Conservation (phyloP, 2,113 vertebrate species). For the Dunckerocampus dactyliophorus region DNA sequence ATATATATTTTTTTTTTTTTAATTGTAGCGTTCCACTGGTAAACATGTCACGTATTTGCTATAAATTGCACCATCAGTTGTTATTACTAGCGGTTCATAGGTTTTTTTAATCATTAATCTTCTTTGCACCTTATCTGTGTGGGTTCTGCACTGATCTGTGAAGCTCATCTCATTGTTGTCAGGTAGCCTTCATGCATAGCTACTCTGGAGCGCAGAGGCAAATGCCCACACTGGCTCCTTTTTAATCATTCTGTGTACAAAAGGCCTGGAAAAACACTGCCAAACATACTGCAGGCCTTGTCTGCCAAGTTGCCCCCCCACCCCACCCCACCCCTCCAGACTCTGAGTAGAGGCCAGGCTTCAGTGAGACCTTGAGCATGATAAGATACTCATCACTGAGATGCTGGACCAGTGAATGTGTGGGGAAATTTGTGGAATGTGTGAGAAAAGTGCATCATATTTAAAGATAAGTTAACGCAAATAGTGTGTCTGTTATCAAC, state of each 20-base stretch:
- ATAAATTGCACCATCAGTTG: not conserved
- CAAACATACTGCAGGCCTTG: constrained; percentile 53
- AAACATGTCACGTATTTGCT: constrained; percentile 27
- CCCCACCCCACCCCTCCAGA: constrained; percentile 46
- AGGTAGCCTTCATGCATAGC: constrained; percentile 25
- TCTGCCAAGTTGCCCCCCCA: constrained; percentile 60
- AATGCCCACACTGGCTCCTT: constrained; percentile 25
- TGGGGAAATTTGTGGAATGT: constrained; percentile 42
- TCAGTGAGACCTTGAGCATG: constrained; percentile 64
- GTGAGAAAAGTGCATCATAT: constrained; percentile 45
- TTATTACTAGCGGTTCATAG: not conserved
- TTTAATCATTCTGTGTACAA: constrained; percentile 55
- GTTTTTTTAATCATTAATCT: constrained; percentile 5
- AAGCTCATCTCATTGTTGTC: constrained; percentile 12
- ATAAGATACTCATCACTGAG: constrained; percentile 58
- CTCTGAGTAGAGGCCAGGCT: constrained; percentile 59
- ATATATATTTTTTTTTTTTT: constrained; percentile 19
- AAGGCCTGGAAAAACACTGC: constrained; percentile 61
- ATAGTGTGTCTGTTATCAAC: not conserved
- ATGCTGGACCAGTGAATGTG: constrained; percentile 24
- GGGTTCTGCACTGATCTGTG: constrained; percentile 19
- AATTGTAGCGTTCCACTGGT: too few relatives aligned
- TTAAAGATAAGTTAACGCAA: too few relatives aligned
- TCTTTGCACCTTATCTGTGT: constrained; percentile 9
- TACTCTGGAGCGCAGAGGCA: constrained; percentile 11